phyloP scores from a whole-genome alignment of 1,140 invertebrate genomes.

The Drosophila bipectinata region DNA sequence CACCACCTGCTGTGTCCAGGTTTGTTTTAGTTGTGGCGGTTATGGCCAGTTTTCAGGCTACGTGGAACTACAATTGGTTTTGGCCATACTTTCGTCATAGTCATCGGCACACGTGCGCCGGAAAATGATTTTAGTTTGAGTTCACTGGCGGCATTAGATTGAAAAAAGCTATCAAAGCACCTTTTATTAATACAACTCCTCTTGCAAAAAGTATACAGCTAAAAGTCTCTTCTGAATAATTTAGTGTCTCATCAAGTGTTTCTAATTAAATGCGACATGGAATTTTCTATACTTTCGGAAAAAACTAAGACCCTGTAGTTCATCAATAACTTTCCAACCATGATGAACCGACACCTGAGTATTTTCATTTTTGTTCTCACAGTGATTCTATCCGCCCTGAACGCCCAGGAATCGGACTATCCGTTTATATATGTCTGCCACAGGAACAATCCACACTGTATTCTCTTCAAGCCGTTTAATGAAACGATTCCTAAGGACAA shows the following conservation, averaged over 20 bases:
- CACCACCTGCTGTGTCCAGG: conserved; percentile 21
- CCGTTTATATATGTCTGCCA: conserved; percentile 13
- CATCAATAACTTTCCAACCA: neutral
- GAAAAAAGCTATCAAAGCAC: conserved; percentile 21
- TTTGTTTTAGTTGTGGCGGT: conserved; percentile 25
- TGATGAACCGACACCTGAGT: neutral
- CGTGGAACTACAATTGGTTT: conserved; percentile 58
- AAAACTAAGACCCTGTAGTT: neutral
- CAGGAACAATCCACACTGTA: neutral
- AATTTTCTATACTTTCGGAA: neutral
- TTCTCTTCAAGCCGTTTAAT: neutral
- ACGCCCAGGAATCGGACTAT: neutral
- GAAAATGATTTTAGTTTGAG: conserved; percentile 39
- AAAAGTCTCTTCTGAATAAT: neutral
- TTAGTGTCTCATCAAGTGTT: neutral
- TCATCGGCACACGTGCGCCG: conserved; percentile 22
- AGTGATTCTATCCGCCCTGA: neutral
- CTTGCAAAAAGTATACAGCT: neutral
- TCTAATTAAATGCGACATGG: neutral
- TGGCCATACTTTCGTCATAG: conserved; percentile 26
- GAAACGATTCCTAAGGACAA: neutral
- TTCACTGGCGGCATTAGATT: conserved; percentile 52
- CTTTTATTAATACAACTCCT: neutral
- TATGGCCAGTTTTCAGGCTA: conserved; percentile 56
- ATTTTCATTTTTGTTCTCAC: neutral